Conservation (phyloP, 2,888 invertebrate genomes). For the Acanthoscelides obtectus region DNA sequence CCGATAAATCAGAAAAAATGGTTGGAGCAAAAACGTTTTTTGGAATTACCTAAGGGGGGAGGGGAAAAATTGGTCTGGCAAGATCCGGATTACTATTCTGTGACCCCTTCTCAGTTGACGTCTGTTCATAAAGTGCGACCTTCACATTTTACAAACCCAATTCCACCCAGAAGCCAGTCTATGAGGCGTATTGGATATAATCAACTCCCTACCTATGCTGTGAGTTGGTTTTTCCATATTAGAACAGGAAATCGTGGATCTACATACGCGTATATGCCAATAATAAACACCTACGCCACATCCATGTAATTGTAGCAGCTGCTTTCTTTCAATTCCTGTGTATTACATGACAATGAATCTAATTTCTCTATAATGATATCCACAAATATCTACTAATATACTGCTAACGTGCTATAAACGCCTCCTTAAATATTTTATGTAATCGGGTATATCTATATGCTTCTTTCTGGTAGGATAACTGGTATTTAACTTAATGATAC, state of each 20-base stretch:
- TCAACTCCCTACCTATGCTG: too few species aligned
- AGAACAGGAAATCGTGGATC: not conserved
- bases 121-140: too few species aligned
- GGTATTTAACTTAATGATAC: slow-evolving; percentile 24
- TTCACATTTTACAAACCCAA: too few species aligned
- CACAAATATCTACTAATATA: not conserved
- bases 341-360: not conserved
- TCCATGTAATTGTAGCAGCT: not conserved
- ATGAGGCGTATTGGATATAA: too few species aligned
- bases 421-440: not conserved
- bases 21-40: too few species aligned
- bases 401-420: not conserved
- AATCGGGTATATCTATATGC: not conserved
- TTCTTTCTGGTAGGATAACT: slow-evolving; percentile 7
- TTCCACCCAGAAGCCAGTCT: too few species aligned
- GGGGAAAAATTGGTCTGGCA: too few species aligned
- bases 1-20: too few species aligned
- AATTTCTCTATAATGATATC: not conserved
- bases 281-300: not conserved
- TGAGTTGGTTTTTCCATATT: not conserved
- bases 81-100: too few species aligned
- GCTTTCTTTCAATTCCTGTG: not conserved
- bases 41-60: too few species aligned
- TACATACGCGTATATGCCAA: not conserved
- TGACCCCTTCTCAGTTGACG: too few species aligned